Evolutionary conservation across 2,888 invertebrate genomes (phyloP), one percentile per base, ranked within the genome.

Genomic region (Noctua janthina): DNA sequence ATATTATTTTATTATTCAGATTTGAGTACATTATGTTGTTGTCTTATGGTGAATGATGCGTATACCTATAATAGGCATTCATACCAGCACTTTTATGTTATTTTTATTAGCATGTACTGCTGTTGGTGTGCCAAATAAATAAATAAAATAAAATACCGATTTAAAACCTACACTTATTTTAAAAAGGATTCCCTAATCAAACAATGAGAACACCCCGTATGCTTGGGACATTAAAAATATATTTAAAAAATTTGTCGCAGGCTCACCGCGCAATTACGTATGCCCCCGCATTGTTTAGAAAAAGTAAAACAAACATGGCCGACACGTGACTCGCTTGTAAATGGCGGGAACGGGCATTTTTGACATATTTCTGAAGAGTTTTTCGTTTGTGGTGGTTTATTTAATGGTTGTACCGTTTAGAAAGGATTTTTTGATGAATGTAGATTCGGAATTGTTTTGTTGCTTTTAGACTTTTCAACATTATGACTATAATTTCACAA

Each of bases 231-330:
- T 91, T 91, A 88, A 91, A 91, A 89, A 89, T 84, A 78, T 84
- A 81, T 89, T 84, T 82, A 78, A 87, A 90, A 76, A 84, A 80
- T 74, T 87, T 88, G 87, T 90, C 88, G 85, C 88, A 84, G 80
- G 80, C 90, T 86, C 81, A 76, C 82, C 80, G 82, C 85, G 84
- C 88, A 82, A 89, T 86, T 85, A 87, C 82, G 77, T 74, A 66
- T 69, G 69, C 75, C 75, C 75, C 75, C 74, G 85, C 90, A 86
- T 89, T 91, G 90, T 90, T 90, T 91, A 90, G 87, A 89, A 90
- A 91, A 89, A 89, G 84, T 85, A 85, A 85, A 89, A 83, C 83
- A 89, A 84, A 79, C 62, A 89, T 87, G 77, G 82, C 43, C 43
- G 74, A 77, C 82, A 88, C 88, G 87, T 89, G 88, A 86, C 85